Base-by-base conservation (phyloP, 2,888 invertebrate species). In the Allolobophora icterica region DNA sequence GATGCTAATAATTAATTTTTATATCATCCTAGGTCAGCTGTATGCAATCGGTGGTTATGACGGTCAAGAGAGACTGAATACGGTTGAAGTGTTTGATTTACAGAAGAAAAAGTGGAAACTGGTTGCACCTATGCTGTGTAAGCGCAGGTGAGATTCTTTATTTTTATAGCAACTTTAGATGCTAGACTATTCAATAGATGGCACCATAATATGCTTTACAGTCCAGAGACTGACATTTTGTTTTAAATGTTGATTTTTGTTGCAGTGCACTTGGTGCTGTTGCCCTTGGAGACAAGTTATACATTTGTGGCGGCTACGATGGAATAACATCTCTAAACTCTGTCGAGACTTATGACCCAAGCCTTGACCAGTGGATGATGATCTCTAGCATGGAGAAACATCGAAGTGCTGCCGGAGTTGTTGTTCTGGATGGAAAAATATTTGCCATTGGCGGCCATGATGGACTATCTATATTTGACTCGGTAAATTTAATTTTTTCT, bases 391-490 rank as follows among this genome's bases (percentile, higher is more conserved):
- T 97, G 97, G 96, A 96, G 93, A 97, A 97, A 94, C 97, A 96
- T 94, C 96, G 97, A 84, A 97, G 97, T 94, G 97, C 97, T 89
- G 97, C 97, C 34, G 97, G 97, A 89, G 97, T 97, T 5, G 96
- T 97, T 8, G 96, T 97, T 34, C 96, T 97, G 94, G 96, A 96
- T 95, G 97, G 97, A 71, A 97, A 96, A 94, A 97, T 98, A 91
- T 97, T 97, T 95, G 97, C 97, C 0, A 96, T 98, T 87, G 98
- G 98, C 33, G 98, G 98, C 0, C 98, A 98, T 94, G 98, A 98
- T 95, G 98, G 98, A 0, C 96, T 98, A 33, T 97, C 97, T 15
- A 98, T 98, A 93, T 98, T 97, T 95, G 97, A 97, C 95, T 97
- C 97, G 3, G 97, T 97, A 94, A 95, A 96, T 94, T 21, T 24